Evolutionary conservation across 2,113 vertebrate species (phyloP).

Genomic region (Hypomesus transpacificus): DNA sequence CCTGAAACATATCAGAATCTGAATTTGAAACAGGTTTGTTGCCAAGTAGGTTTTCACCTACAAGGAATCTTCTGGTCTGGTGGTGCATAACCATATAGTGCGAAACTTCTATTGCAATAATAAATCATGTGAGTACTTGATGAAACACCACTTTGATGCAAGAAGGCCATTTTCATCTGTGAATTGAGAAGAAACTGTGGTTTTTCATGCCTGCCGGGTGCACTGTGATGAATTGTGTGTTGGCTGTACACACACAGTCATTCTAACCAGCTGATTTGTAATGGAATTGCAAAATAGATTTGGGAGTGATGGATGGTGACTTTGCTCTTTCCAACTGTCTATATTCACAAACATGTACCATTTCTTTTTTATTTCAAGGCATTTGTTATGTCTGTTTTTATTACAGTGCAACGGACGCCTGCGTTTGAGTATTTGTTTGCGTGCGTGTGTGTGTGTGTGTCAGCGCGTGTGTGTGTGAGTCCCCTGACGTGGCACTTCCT

Average conservation of each 20-base stretch:
- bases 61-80: too few relatives aligned
- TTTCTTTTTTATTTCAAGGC: too few relatives aligned
- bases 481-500: not conserved
- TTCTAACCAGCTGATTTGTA: constrained; percentile 8
- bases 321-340: too few relatives aligned
- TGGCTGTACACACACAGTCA: constrained; percentile 3
- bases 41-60: too few relatives aligned
- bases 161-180: constrained; percentile 8
- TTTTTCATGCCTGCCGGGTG: constrained; percentile 38
- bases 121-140: constrained; percentile 12
- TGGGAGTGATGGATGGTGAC: constrained; percentile 26
- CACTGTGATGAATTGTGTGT: constrained; percentile 25
- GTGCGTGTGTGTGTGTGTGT: not conserved
- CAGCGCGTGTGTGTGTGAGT: not conserved
- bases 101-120: too few relatives aligned
- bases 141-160: constrained; percentile 34
- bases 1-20: too few relatives aligned
- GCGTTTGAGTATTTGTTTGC: too few relatives aligned
- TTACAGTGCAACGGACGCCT: too few relatives aligned
- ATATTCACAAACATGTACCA: too few relatives aligned
- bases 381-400: too few relatives aligned
- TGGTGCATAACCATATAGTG: too few relatives aligned
- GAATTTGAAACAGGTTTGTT: too few relatives aligned
- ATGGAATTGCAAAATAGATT: constrained; percentile 14
- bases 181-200: constrained; percentile 37